Evolutionary conservation across 2,888 invertebrate species (phyloP), one percentile per base, ranked within the genome.

Genomic region (Saturnia pavonia): DNA sequence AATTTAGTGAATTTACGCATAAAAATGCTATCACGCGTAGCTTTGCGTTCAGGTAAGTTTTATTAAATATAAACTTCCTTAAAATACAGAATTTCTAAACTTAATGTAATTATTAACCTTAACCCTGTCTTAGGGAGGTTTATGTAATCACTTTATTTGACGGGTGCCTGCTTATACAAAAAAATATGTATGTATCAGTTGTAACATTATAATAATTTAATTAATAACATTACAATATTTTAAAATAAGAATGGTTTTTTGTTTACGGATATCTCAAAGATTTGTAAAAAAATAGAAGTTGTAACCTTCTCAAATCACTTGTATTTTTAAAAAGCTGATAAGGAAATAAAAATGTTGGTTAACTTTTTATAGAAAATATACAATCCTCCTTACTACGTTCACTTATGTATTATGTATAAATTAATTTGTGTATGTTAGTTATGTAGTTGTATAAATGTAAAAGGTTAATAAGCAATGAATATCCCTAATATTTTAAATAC

Each of bases 21-120:
- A 80, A 95, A 94, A 94, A 96, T 96, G 96, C 91, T 96, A 87
- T 96, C 96, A 80, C 95, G 96, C 84, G 94, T 95, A 88, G 95
- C 95, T 89, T 93, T 96, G 89, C 95, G 96, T 88, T 94, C 96
- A 94, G 95, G 96, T 96, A 95, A 88, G 91, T 86, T 68, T 72
- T 73, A 74, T 76, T 76, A 70, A 74, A 57, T n/a, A 51, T 71
- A 70, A 69, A 74, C 72, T 68, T 12, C 11, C 42, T n/a, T 69
- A 40, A 63, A 69, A 27, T 71, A 65, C 57, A 25, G 67, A 66
- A 72, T 40, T 67, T 68, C 45, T 70, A 70, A 67, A 67, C 67
- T 72, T 74, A 51, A 74, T 74, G 51, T 71, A 69, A 60, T 73
- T 78, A 77, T 76, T 81, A 83, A 82, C 75, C 79, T 77, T 87